phyloP scores from a whole-genome alignment of 2,113 vertebrate genomes.

The Ophthalmolycus amberensis region DNA sequence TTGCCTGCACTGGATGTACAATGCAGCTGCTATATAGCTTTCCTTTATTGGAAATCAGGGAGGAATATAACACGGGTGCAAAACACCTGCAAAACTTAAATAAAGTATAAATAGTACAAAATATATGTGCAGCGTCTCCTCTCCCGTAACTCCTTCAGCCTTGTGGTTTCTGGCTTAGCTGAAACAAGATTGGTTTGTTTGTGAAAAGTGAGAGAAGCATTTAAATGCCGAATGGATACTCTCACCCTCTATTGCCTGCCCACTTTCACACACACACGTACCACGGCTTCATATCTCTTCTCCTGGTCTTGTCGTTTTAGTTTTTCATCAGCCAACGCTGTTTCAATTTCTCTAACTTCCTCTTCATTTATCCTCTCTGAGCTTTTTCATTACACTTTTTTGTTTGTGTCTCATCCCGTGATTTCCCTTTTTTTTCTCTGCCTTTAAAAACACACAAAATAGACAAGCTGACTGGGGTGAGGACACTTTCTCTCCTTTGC shows the following conservation, averaged over 20 bases:
- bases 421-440: neutral
- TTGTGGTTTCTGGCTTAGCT: neutral
- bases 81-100: neutral
- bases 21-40: constrained; percentile 15
- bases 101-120: neutral
- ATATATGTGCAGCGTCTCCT: neutral
- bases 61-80: neutral
- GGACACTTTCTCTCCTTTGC: constrained; percentile 9
- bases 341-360: constrained; percentile 42
- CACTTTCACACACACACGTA: neutral
- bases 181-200: constrained; percentile 10
- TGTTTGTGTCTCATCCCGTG: constrained; percentile 7
- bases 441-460: constrained; percentile 8
- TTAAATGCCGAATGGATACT: constrained; percentile 16
- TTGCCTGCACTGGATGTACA: constrained; percentile 2
- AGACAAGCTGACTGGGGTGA: constrained; percentile 10
- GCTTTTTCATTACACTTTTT: constrained; percentile 8
- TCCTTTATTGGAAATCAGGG: neutral
- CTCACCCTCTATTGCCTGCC: neutral
- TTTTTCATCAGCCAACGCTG: constrained; percentile 20
- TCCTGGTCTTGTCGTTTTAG: constrained; percentile 23
- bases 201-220: constrained; percentile 10
- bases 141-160: constrained; percentile 3
- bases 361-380: constrained; percentile 22
- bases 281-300: constrained; percentile 23